Base-by-base conservation (phyloP, 2,888 invertebrate species). In the Epinotia brunnichana region DNA sequence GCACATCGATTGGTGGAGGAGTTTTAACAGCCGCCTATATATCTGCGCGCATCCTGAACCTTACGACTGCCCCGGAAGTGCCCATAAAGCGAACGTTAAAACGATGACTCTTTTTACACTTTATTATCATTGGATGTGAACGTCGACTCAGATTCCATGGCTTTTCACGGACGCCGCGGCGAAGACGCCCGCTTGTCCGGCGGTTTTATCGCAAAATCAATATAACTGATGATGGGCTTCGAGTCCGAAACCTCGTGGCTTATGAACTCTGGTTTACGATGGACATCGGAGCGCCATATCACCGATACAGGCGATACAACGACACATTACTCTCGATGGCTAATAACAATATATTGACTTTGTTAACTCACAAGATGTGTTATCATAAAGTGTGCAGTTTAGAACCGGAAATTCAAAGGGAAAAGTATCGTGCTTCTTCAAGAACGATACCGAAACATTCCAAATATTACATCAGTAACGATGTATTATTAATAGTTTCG, bases 61-160 rank as follows among this genome's bases (percentile, higher is more conserved):
- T 87, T 88, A 87, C 87, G 87, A 83, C 87, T 85, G 85, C 83
- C 82, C 82, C 85, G 87, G 87, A 92, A 92, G 90, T 88, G 86
- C 85, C 90, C 88, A 91, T 93, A 93, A 92, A 93, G 89, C 85
- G 88, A 84, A 88, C 92, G 90, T 92, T 92, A 92, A 92, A 93
- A 87, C 88, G 91, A 87, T 87, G 89, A 92, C 87, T 91, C 92
- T 93, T 93, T 92, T 92, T 92, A 93, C 90, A 90, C 88, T 93
- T 93, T 93, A 92, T 93, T 93, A 91, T 93, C 90, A 93, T 93
- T 93, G 92, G 90, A 91, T 92, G 91, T 90, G 91, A 92, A 86
- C 89, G 88, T 81, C 83, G 86, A 90, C 90, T 91, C 91, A 91
- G 92, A 93, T 93, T 92, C 90, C 85, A 88, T 87, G 83, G 88